These are phyloP conservation scores for Alaudala cheleensis DNA, from an alignment of 2,113 vertebrate species.

Conservation along the genomic window DNA sequence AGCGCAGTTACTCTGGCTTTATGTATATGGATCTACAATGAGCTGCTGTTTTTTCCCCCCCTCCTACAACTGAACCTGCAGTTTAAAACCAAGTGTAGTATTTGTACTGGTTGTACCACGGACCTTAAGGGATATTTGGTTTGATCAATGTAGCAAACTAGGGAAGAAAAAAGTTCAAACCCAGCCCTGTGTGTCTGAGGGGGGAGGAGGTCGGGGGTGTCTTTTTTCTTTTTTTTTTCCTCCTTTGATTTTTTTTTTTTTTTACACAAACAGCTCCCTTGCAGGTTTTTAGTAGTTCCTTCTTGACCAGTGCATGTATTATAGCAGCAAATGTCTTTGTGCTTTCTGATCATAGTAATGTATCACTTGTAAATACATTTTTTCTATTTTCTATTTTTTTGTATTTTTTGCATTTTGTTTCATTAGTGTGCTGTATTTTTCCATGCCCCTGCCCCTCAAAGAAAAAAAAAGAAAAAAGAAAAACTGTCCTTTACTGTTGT, in stretches of 20 bases:
- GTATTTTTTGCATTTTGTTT: slow-evolving; percentile 81
- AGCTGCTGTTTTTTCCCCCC: slow-evolving; percentile 41
- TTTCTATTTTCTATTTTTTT: slow-evolving; percentile 84
- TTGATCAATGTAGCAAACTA: slow-evolving; percentile 78
- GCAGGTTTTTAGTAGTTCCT: slow-evolving; percentile 69
- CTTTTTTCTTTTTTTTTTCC: neutral
- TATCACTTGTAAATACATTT: slow-evolving; percentile 88
- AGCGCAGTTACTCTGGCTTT: slow-evolving; percentile 73
- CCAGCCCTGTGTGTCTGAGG: slow-evolving; percentile 7
- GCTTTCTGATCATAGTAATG: slow-evolving; percentile 82
- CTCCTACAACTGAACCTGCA: slow-evolving; percentile 49
- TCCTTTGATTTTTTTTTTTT: neutral
- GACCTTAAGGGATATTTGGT: slow-evolving; percentile 63
- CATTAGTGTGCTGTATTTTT: slow-evolving; percentile 81
- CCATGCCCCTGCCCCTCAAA: slow-evolving; percentile 71
- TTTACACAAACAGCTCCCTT: slow-evolving; percentile 44
- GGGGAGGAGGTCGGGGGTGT: neutral
- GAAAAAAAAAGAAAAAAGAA: slow-evolving; percentile 1
- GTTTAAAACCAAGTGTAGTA: slow-evolving; percentile 70
- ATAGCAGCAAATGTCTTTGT: slow-evolving; percentile 77
- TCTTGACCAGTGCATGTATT: slow-evolving; percentile 79
- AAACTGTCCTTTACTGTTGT: slow-evolving; percentile 72
- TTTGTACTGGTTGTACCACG: slow-evolving; percentile 67
- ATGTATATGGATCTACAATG: slow-evolving; percentile 71
- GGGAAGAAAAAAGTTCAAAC: slow-evolving; percentile 63